These are phyloP conservation scores for Protonibea diacanthus DNA, from an alignment of 2,797 vertebrate genomes.

Conservation along the genomic window DNA sequence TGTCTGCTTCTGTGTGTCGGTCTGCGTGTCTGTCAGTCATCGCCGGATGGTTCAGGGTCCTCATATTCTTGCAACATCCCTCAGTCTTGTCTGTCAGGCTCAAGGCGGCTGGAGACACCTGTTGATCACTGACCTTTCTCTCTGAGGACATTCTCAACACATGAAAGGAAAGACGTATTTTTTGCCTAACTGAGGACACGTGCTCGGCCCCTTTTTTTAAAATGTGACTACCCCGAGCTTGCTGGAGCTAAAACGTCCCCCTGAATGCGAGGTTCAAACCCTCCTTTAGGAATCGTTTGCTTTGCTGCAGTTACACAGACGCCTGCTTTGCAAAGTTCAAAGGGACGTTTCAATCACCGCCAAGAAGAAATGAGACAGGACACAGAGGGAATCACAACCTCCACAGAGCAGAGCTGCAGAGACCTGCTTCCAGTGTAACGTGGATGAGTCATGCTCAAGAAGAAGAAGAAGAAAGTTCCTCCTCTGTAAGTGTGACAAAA, in stretches of 20 bases:
- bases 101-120: not conserved
- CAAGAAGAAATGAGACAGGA: slow-evolving; percentile 29
- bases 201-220: slow-evolving; percentile 1
- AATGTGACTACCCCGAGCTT: not conserved
- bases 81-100: slow-evolving; percentile 32
- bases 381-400: slow-evolving; percentile 13
- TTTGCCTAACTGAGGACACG: not conserved
- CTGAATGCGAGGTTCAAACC: not conserved
- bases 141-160: not conserved
- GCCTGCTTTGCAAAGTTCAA: slow-evolving; percentile 35
- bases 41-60: slow-evolving; percentile 6
- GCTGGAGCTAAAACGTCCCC: not conserved
- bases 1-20: slow-evolving; percentile 22
- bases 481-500: not conserved
- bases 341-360: slow-evolving; percentile 44
- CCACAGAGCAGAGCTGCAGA: slow-evolving; percentile 9
- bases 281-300: not conserved
- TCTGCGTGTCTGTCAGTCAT: slow-evolving; percentile 27
- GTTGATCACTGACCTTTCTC: not conserved
- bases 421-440: not conserved
- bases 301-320: slow-evolving; percentile 17
- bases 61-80: slow-evolving; percentile 1
- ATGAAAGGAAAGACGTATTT: not conserved
- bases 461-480: not conserved
- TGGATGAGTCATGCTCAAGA: slow-evolving; percentile 16